Conservation (phyloP, 2,797 vertebrate species). For the Ptychadena robeensis region DNA sequence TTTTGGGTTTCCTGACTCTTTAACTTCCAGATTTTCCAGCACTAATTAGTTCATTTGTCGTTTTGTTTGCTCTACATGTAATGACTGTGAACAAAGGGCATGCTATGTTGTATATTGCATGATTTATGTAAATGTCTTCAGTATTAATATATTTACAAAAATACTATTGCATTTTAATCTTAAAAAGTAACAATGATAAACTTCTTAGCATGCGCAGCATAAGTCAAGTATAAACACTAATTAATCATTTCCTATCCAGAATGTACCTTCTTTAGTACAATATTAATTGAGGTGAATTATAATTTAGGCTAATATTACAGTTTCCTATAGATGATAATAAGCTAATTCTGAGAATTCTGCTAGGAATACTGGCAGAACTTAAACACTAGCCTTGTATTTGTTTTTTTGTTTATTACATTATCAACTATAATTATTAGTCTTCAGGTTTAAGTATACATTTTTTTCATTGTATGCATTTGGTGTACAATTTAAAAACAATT, state of each 20-base stretch:
- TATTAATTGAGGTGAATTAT: constrained; percentile 12
- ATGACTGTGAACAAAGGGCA: not conserved
- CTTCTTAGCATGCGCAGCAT: not conserved
- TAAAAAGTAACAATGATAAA: constrained; percentile 23
- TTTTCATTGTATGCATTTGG: not conserved
- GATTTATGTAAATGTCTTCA: not conserved
- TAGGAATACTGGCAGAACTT: not conserved
- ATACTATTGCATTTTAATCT: not conserved
- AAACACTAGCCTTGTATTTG: not conserved
- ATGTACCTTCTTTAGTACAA: not conserved
- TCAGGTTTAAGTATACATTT: not conserved
- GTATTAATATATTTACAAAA: not conserved
- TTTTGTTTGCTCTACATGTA: not conserved
- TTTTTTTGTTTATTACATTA: no score
- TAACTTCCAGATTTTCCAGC: not conserved
- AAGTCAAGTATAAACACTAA: not conserved
- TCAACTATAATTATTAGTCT: not conserved
- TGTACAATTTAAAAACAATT: not conserved
- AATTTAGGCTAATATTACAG: not conserved
- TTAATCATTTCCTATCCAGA: constrained; percentile 19
- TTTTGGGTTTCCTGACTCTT: not conserved
- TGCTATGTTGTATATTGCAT: not conserved
- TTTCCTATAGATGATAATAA: not conserved
- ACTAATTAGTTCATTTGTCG: not conserved
- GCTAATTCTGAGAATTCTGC: not conserved